phyloP scores from a whole-genome alignment of 2,113 vertebrate genomes.

The Oreocharis arfaki region DNA sequence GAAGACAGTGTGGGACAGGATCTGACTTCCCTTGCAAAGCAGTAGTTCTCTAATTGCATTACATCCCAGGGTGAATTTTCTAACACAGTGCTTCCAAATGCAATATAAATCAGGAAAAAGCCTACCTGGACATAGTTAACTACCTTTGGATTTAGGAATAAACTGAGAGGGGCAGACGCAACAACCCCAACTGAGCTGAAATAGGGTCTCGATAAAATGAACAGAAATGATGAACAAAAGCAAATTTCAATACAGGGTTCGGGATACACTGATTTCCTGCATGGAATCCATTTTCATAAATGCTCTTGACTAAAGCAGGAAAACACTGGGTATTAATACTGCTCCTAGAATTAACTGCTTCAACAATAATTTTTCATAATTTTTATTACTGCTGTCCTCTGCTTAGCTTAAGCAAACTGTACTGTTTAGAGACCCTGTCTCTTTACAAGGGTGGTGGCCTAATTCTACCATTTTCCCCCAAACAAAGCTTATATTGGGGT shows the following conservation, averaged over 20 bases:
- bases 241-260: not conserved
- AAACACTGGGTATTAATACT: not conserved
- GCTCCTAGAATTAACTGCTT: not conserved
- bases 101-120: not conserved
- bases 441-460: not conserved
- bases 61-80: not conserved
- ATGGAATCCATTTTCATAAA: not conserved
- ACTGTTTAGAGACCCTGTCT: not conserved
- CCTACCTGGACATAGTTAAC: not conserved
- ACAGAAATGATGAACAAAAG: not conserved
- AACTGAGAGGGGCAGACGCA: not conserved
- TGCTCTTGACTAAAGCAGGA: not conserved
- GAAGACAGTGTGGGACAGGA: not conserved
- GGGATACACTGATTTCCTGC: not conserved
- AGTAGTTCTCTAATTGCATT: not conserved
- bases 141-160: not conserved
- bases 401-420: not conserved
- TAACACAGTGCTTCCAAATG: not conserved
- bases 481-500: not conserved
- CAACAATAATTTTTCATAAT: not conserved
- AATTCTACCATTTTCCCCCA: too few species aligned
- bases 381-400: rapidly evolving
- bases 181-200: not conserved
- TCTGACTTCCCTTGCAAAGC: not conserved
- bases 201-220: not conserved